Base-by-base conservation (phyloP, 1,140 invertebrate species). In the Acromyrmex heyeri region DNA sequence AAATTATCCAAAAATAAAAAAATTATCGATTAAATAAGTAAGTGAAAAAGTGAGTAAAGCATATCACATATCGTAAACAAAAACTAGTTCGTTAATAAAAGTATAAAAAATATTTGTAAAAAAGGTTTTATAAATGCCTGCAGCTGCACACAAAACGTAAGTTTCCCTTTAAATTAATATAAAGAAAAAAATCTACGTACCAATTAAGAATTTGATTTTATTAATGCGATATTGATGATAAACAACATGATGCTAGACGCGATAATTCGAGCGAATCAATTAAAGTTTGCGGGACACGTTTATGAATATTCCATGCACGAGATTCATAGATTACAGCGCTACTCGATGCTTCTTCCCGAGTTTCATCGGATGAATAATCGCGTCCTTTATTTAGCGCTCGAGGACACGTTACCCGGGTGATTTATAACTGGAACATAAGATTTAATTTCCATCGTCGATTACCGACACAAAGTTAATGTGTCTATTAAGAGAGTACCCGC, bases 361-460 rank as follows among this genome's bases (percentile, higher is more conserved):
- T 16, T 24, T 81, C 34, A 82, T 72, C 55, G 38, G 69, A 62
- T 83, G 55, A 83, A 75, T 75, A 83, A 83, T 83, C 24, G 55
- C 67, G 34, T 75, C 38, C 38, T 83, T 83, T 75, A 75, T 73
- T 83, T 61, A 83, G 69, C 55, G 79, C 69, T 48, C 79, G 79
- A 83, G 55, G 79, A 83, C 79, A 83, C 69, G 69, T 83, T 61
- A 21, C 50, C 1, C 77, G 53, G 21, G 1, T 83, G 38, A 83
- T 83, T 83, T 83, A 75, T 30, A 83, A 83, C 53, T 75, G 69
- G 79, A 61, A 75, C 69, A 62, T 75, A 75, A 83, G 69, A 83
- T 83, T 83, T 73, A 73, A 78, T 85, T 78, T 85, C 73, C 48
- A 55, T 59, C 73, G 61, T 65, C 73, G 82, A 85, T 85, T 78